These are phyloP conservation scores for Rhineura floridana DNA, from an alignment of 2,113 vertebrate species.

Conservation along the genomic window DNA sequence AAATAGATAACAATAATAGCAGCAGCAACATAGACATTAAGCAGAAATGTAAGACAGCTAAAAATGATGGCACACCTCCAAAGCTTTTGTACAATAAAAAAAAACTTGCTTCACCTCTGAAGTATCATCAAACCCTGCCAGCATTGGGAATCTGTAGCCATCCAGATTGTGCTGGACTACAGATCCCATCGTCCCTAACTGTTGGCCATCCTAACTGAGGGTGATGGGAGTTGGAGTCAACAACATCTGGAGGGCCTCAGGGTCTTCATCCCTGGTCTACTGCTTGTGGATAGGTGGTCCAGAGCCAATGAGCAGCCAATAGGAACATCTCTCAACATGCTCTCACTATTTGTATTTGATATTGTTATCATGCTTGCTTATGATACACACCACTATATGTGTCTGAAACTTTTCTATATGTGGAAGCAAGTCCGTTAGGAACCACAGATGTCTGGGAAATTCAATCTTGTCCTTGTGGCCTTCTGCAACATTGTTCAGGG, in stretches of 20 bases:
- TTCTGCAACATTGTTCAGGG: not conserved
- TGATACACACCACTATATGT: too few relatives aligned
- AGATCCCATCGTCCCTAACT: too few relatives aligned
- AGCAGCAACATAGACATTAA: not conserved
- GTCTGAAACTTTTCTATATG: not conserved
- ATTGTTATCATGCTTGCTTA: not conserved
- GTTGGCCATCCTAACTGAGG: not conserved
- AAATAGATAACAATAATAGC: not conserved
- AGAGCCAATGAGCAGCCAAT: not conserved
- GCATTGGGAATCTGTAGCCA: too few relatives aligned
- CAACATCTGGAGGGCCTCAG: not conserved
- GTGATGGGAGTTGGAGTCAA: not conserved
- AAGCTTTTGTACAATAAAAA: not conserved
- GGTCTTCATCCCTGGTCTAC: not conserved
- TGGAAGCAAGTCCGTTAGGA: not conserved
- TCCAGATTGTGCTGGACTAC: too few relatives aligned
- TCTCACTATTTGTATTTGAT: not conserved
- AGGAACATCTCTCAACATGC: not conserved
- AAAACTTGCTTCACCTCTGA: not conserved
- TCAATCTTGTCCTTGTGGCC: not conserved
- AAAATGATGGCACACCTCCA: constrained; percentile 12
- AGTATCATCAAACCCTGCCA: not conserved
- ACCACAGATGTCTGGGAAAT: not conserved
- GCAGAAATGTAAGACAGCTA: not conserved
- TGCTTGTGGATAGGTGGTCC: not conserved